Evolutionary conservation across 1,140 invertebrate genomes (phyloP), one percentile per base, ranked within the genome.

Genomic region (Campoletis sonorensis): DNA sequence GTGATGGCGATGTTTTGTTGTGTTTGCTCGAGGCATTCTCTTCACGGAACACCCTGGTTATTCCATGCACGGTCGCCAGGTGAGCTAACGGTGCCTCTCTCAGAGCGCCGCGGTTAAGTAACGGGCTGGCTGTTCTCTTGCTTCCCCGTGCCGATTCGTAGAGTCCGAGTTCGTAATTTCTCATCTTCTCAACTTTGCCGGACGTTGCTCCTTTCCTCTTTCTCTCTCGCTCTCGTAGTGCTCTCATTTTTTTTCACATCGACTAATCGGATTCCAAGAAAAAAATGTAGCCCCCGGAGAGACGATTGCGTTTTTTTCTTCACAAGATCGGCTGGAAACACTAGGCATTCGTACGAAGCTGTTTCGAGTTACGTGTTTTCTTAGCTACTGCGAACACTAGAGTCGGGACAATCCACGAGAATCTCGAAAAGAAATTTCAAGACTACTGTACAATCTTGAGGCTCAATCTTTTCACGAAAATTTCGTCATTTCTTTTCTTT

Each of bases 1-100:
- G 68, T 27, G 77, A 54, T 45, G 45, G 13, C 33, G 37, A 73
- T 30, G 33, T 58, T 71, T 64, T 21, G n/a, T 64, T 64, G 23
- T 23, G 13, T 67, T 54, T 51, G 75, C 30, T 7, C 27, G 51
- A 81, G 75, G 67, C 73, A 27, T 79, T 73, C 23, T 64, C 82
- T 82, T 83, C 80, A 33, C 61, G 70, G 79, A 26, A 75, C 86
- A 85, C 85, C 85, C 85, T 86, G 89, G 61, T 89, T 45, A 89
- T 91, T 90, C 88, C 84, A 85, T 87, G 86, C 89, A 88, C 87
- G 88, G 84, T 86, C 72, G 88, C 85, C 90, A 92, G 90, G 89
- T 91, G 90, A 92, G 89, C 87, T 91, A 92, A 92, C 90, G 91
- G 91, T 91, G 88, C 79, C 58, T 79, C 87, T 87, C 85, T 58